Evolutionary conservation across 2,888 invertebrate species (phyloP), one percentile per base, ranked within the genome.

Genomic region (Harpalus rubripes): DNA sequence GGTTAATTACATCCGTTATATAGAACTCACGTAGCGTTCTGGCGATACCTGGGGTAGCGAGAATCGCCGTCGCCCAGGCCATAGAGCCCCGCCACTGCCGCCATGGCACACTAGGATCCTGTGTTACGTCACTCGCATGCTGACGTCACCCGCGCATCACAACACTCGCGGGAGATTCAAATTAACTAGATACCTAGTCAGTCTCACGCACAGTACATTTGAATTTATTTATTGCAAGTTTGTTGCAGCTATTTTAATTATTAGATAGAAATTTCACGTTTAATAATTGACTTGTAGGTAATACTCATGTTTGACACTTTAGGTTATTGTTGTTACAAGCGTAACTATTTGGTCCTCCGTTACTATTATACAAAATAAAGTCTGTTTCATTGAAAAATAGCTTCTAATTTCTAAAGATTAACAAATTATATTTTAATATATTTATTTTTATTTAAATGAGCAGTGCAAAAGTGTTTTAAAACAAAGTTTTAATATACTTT

Each of bases 21-120:
- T 61, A 84, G 78, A 80, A 85, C 85, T 85, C 85, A 85, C 85
- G 85, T 85, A 85, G 80, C 80, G 68, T 85, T 85, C 68, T 79
- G 79, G 85, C 85, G 80, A 65, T 85, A 90, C 90, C 91, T 91
- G 88, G 90, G 90, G 86, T 87, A 88, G 72, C 41, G 16, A 81
- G 95, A 94, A 89, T 93, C 92, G 90, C 96, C 96, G 91, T 96
- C 96, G 89, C 95, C 95, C 90, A 96, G 93, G 89, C 96, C 95
- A 90, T 96, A 96, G 85, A 96, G 94, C 90, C 96, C 96, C 89
- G 96, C 95, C 90, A 96, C 95, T 87, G 95, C 95, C 89, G 95
- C 96, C 95, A 95, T 96, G 39, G 59, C 72, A n/a, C 61, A 44
- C 65, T 41, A 58, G 56, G 74, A 74, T 81, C 68, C 65, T 65